Evolutionary conservation across 2,888 invertebrate species (phyloP), one percentile per base, ranked within the genome.

Genomic region (Maniola hyperantus): DNA sequence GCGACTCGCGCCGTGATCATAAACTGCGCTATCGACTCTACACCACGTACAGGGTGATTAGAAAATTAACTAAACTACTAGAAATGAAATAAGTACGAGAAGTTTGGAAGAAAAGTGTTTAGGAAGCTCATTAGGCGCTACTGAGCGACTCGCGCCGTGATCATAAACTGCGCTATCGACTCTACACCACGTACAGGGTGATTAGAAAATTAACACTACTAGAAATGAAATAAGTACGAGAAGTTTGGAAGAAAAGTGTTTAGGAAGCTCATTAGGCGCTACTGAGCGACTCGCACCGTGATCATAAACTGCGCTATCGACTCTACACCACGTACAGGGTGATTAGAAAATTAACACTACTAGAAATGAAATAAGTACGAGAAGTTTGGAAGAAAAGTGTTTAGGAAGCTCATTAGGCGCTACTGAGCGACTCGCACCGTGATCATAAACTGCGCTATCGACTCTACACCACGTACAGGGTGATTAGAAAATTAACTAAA

Each of bases 71-170:
- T 20, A 20, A 15, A 20, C 10, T 50, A 46, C 15, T 15, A 46
- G n/a, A 26, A 26, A 26, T 26, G 1, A 26, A 26, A 26, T n/a
- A 46, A 50, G 10, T 51, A 80, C 82, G 81, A 83, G 85, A 48
- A 15, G 48, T 48, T 85, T 85, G 83, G 84, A 86, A 86, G 84
- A 85, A 80, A 77, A 75, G 50, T 60, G 8, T 60, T 48, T 36
- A 48, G 48, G 59, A 36, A 36, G 18, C 82, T 87, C 88, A 85
- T 88, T 90, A 89, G 82, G 79, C 75, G 85, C 88, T 83, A 83
- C 87, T 79, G 84, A 77, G 75, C 81, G 80, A 77, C 77, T 79
- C 76, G 70, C 67, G 69, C 65, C 70, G 71, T 50, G 50, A 65
- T 79, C 83, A 81, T 81, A 77, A 75, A 77, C 77, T 71, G 74